These are phyloP conservation scores for Palythoa grandis DNA, from an alignment of 92 coral and sea anemone genomes.

Conservation along the genomic window DNA sequence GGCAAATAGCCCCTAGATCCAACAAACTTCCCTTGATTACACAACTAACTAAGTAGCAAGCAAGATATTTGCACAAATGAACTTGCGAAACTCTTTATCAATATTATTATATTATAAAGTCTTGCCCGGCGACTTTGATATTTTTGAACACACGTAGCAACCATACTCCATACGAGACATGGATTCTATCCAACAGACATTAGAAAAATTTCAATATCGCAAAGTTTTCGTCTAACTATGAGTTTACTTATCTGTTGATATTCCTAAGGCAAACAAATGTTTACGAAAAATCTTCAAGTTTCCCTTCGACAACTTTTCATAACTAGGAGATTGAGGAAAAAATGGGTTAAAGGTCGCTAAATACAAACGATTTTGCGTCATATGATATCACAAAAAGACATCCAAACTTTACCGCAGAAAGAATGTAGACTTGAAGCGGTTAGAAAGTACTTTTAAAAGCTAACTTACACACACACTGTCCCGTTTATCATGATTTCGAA, in stretches of 20 bases:
- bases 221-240: not conserved
- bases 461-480: not conserved
- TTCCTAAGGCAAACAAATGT: not conserved
- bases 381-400: not conserved
- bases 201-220: too few species aligned
- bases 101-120: too few species aligned
- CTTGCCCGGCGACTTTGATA: too few species aligned
- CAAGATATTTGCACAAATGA: too few species aligned
- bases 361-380: not conserved
- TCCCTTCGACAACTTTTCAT: not conserved
- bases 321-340: not conserved
- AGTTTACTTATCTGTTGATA: not conserved
- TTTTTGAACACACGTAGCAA: not conserved
- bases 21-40: too few species aligned
- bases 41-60: too few species aligned
- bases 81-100: too few species aligned
- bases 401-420: not conserved
- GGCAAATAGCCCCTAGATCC: too few species aligned
- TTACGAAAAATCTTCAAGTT: not conserved
- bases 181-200: not conserved
- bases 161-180: not conserved
- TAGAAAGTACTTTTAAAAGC: not conserved
- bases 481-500: not conserved
- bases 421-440: not conserved
- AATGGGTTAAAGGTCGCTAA: not conserved